Conservation (phyloP, 2,888 invertebrate genomes). For the Diarsia dahlii region DNA sequence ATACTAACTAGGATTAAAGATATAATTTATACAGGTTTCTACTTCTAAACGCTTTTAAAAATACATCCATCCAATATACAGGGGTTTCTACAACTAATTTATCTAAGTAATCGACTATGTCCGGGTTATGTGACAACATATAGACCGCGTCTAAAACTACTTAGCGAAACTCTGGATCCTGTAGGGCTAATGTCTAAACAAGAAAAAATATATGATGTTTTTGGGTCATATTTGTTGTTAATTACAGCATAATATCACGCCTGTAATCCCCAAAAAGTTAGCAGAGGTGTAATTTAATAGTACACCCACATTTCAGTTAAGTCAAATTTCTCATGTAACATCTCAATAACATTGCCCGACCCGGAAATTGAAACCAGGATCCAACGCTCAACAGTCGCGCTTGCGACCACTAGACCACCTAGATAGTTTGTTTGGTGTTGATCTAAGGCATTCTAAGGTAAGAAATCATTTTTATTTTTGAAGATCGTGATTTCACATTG, state of each 20-base stretch:
- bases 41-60: slow-evolving; percentile 58
- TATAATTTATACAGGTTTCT: slow-evolving; percentile 37
- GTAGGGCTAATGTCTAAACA: not conserved
- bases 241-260: not conserved
- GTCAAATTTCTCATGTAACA: not conserved
- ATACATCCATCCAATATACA: slow-evolving; percentile 61
- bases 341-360: not conserved
- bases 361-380: too few species aligned
- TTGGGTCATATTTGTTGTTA: not conserved
- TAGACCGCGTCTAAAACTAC: not conserved
- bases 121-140: slow-evolving; percentile 12
- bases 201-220: not conserved
- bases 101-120: slow-evolving; percentile 35
- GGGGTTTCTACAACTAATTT: slow-evolving; percentile 38
- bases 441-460: too few species aligned
- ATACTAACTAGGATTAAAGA: slow-evolving; percentile 22
- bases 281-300: not conserved
- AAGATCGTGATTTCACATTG: not conserved
- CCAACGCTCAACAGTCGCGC: too few species aligned
- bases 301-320: not conserved
- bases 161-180: not conserved
- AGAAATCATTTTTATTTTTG: not conserved
- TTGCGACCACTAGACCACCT: too few species aligned
- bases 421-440: too few species aligned
- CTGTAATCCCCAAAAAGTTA: not conserved